Base-by-base conservation (phyloP, 2,113 vertebrate species). In the Nannospalax galili region DNA sequence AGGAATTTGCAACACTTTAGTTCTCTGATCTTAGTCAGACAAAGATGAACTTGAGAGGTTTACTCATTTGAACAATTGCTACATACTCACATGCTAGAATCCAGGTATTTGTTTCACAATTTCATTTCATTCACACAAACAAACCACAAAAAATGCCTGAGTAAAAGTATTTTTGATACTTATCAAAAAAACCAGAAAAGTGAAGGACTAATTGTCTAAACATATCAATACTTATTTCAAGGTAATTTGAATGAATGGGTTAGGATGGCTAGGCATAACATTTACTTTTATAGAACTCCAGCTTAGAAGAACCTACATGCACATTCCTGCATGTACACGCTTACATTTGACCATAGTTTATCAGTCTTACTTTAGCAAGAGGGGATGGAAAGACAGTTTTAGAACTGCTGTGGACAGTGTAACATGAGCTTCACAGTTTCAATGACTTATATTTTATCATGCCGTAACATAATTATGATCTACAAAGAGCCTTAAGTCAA, bases 131-230 rank as follows among this genome's bases (percentile, higher is more conserved):
- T 88, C 67, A 67, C 52, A 93, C 37, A 93, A 88, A 95, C 74
- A 19, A 91, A 69, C 1, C 30, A 62, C n/a, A 88, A n/a, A 90
- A 82, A 19, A 20, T 86, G 92, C 82, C 52, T 82, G 40, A 72
- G 35, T 69, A 73, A 89, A 96, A 91, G 42, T 69, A 91, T 89
- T 96, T 64, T 40, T 88, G 45, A 78, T 67, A 88, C 40, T 78
- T 93, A 88, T 1, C 40, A 74, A 69, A 69, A 95, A 86, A 88
- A 14, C 28, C 48, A 88, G 78, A 8, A 94, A n/a, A 85, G 28
- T 42, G 19, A 86, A 91, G 15, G 42, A 32, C 56, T 92, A 79
- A 70, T 52, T 97, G 40, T 84, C 45, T 45, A 35, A 64, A 69
- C 24, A 62, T n/a, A 40, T 88, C 37, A 90, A 20, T n/a, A 86